A percentile compares a stretch with the other conserved stretches of the same genome.
phyloP scores from a whole-genome alignment of 2,113 vertebrate genomes.

The Sciurus niger region DNA sequence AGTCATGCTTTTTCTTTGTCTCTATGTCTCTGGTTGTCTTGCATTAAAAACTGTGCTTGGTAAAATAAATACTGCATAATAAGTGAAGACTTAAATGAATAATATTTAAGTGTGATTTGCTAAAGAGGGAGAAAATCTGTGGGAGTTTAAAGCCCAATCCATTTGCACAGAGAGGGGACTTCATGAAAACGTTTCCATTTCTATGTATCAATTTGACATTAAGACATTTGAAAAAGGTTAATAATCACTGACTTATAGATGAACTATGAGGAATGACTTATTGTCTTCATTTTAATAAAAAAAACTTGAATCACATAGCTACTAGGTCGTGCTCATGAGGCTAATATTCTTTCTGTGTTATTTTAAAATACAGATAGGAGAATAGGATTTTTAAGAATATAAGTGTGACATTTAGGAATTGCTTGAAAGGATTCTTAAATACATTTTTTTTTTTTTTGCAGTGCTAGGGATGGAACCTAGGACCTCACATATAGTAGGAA shows the following conservation, averaged over 20 bases:
- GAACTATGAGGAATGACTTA: neutral
- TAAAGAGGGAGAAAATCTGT: neutral
- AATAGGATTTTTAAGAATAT: neutral
- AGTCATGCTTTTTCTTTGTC: neutral
- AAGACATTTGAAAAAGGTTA: slow-evolving; percentile 47
- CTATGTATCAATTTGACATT: slow-evolving; percentile 27
- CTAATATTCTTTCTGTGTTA: neutral
- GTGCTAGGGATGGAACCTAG: neutral
- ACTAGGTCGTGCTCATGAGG: neutral
- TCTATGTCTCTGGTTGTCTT: neutral
- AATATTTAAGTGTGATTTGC: neutral
- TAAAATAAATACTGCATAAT: slow-evolving; percentile 55
- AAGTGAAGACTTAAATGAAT: slow-evolving; percentile 16
- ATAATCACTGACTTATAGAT: neutral
- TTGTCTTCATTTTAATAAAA: slow-evolving; percentile 37
- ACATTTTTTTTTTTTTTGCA: neutral
- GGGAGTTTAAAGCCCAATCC: neutral
- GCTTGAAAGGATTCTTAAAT: slow-evolving; percentile 40
- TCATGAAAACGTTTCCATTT: slow-evolving; percentile 46
- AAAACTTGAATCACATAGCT: neutral
- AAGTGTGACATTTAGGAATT: slow-evolving; percentile 40
- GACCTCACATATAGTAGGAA: neutral
- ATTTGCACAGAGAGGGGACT: neutral
- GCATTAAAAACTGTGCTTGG: neutral
- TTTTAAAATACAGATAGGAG: slow-evolving; percentile 26